Percentiles rank a stretch among this genome's conserved stretches.
These are phyloP conservation scores for Heterodera schachtii DNA, from an alignment of 1,140 invertebrate genomes.

Conservation along the genomic window DNA sequence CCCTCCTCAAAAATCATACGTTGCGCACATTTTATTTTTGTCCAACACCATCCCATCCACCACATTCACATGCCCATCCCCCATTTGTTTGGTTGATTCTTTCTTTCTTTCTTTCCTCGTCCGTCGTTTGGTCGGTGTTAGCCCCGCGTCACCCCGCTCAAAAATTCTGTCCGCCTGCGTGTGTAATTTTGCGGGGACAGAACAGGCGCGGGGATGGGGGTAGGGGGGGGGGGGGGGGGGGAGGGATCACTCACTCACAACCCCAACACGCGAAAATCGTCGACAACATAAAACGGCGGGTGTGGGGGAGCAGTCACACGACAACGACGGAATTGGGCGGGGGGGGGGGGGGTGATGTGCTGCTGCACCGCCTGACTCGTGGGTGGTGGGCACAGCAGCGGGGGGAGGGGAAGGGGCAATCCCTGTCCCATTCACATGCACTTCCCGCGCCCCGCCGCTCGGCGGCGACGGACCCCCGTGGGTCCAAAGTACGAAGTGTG, in stretches of 20 bases:
- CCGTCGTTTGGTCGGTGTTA: background rate
- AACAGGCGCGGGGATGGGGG: background rate
- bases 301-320: background rate
- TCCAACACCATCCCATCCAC: background rate
- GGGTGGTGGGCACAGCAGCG: background rate
- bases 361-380: background rate
- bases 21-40: background rate
- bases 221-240: too few species aligned
- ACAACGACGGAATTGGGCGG: background rate
- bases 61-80: background rate
- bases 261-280: background rate
- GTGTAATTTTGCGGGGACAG: background rate
- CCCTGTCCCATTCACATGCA: conserved; percentile 10
- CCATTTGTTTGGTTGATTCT: background rate
- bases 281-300: background rate
- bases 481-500: background rate
- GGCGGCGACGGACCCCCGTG: background rate
- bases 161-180: background rate
- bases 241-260: background rate
- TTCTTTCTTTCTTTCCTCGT: too few species aligned
- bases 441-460: background rate
- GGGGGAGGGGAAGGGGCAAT: background rate
- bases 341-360: background rate
- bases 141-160: background rate
- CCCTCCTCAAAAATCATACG: background rate